Percentiles rank a stretch among this genome's conserved stretches.
These are phyloP conservation scores for Panorpa germanica DNA, from an alignment of 2,888 invertebrate genomes.

Conservation along the genomic window DNA sequence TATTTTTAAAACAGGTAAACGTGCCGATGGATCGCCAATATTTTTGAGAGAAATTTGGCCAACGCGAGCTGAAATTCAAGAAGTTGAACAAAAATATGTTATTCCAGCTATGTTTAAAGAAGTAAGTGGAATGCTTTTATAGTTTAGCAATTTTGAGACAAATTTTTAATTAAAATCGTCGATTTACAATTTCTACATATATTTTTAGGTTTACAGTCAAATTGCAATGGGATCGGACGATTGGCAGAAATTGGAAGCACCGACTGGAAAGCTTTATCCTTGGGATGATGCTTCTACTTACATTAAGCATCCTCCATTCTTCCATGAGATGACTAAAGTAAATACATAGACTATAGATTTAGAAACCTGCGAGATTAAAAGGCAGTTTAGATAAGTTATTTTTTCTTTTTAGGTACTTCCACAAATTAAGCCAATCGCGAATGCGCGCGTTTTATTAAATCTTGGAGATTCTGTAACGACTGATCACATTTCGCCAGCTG, in stretches of 20 bases:
- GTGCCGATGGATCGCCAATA: slow-evolving; percentile 52
- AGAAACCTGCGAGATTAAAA: slow-evolving; percentile 12
- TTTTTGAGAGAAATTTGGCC: slow-evolving; percentile 94
- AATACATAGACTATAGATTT: slow-evolving; percentile 4
- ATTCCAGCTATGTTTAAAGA: slow-evolving; percentile 95
- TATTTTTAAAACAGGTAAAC: slow-evolving; percentile 26
- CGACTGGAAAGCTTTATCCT: slow-evolving; percentile 67
- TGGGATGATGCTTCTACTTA: slow-evolving; percentile 88
- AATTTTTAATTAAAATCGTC: neutral
- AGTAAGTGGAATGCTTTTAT: slow-evolving; percentile 25
- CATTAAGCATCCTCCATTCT: slow-evolving; percentile 93
- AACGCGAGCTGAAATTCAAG: slow-evolving; percentile 70
- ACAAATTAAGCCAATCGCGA: slow-evolving; percentile 33
- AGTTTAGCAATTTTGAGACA: neutral
- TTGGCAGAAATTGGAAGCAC: slow-evolving; percentile 71
- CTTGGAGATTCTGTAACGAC: slow-evolving; percentile 96
- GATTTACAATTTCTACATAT: slow-evolving; percentile 3
- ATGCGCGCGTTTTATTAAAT: slow-evolving; percentile 67
- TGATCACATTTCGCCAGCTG: slow-evolving; percentile 97
- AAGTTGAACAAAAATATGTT: slow-evolving; percentile 71
- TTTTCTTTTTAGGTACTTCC: slow-evolving; percentile 34
- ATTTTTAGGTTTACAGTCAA: slow-evolving; percentile 43
- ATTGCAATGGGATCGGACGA: slow-evolving; percentile 69
- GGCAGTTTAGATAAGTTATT: slow-evolving; percentile 7
- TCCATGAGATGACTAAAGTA: slow-evolving; percentile 61